Conservation (phyloP, 2,888 invertebrate genomes). For the Rotaria socialis region DNA sequence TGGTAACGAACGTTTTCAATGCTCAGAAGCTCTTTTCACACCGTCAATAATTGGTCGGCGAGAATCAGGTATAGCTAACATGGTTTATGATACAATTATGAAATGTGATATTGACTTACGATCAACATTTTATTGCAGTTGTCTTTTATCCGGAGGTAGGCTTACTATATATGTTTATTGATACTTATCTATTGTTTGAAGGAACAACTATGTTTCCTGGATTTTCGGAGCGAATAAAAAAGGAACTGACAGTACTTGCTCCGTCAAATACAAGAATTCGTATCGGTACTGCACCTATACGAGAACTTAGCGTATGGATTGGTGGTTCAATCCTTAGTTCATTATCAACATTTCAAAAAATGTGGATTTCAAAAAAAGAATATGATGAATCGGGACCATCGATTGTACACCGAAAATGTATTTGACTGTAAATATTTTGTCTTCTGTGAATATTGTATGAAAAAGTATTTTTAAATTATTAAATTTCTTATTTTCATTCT, state of each 20-base stretch:
- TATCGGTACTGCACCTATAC: conserved; percentile 56
- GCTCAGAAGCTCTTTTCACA: conserved; percentile 48
- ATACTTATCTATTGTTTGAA: background rate
- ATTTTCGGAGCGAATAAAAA: conserved; percentile 94
- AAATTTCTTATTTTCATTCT: too few species aligned
- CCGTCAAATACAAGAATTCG: conserved; percentile 67
- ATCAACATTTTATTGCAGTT: background rate
- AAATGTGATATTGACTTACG: conserved; percentile 48
- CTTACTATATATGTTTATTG: background rate
- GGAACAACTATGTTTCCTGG: conserved; percentile 91
- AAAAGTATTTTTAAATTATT: too few species aligned
- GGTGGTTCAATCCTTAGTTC: conserved; percentile 55
- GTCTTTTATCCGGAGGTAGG: conserved; percentile 66
- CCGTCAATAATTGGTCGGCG: conserved; percentile 47
- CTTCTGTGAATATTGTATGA: too few species aligned
- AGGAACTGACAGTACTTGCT: conserved; percentile 82
- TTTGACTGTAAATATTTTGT: conserved; percentile 64
- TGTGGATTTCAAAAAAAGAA: conserved; percentile 56
- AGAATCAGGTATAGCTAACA: conserved; percentile 47
- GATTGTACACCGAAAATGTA: conserved; percentile 93
- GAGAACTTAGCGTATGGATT: conserved; percentile 55
- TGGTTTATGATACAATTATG: conserved; percentile 48
- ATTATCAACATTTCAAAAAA: conserved; percentile 54
- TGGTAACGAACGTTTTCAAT: conserved; percentile 47
- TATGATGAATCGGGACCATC: conserved; percentile 69